Evolutionary conservation across 2,797 vertebrate species (phyloP).

Genomic region (Spheniscus humboldti): DNA sequence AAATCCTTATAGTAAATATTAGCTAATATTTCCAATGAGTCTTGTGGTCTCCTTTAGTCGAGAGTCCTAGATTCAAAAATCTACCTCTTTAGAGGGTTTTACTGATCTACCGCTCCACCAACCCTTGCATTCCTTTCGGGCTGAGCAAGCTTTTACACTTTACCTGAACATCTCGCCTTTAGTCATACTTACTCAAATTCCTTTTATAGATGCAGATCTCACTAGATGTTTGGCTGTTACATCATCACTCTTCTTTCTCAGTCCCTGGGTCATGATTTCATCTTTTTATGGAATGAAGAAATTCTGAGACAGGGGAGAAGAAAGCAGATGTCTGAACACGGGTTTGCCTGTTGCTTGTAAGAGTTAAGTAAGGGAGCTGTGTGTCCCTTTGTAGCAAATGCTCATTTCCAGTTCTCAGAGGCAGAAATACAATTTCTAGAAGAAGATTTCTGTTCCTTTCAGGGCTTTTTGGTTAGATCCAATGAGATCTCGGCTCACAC

Average conservation of each 20-base stretch:
- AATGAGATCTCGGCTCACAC: neutral
- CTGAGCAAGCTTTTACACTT: neutral
- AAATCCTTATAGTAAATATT: neutral
- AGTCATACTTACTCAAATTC: neutral
- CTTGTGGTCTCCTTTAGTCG: neutral
- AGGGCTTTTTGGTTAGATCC: neutral
- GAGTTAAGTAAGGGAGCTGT: neutral
- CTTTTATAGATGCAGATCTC: neutral
- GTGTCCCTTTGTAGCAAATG: neutral
- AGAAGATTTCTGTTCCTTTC: neutral
- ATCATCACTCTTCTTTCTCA: neutral
- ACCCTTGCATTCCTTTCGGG: neutral
- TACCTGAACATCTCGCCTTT: neutral
- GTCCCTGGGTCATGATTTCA: neutral
- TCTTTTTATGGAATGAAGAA: neutral
- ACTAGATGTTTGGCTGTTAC: neutral
- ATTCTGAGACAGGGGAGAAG: neutral
- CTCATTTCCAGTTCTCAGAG: neutral
- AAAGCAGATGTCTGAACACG: neutral
- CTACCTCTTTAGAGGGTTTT: neutral
- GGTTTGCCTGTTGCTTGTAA: neutral
- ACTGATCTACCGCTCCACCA: fast-evolving
- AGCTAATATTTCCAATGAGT: neutral
- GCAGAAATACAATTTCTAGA: neutral
- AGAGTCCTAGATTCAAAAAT: neutral